Evolutionary conservation across 2,113 vertebrate species (phyloP).

Genomic region (Butorides virescens): DNA sequence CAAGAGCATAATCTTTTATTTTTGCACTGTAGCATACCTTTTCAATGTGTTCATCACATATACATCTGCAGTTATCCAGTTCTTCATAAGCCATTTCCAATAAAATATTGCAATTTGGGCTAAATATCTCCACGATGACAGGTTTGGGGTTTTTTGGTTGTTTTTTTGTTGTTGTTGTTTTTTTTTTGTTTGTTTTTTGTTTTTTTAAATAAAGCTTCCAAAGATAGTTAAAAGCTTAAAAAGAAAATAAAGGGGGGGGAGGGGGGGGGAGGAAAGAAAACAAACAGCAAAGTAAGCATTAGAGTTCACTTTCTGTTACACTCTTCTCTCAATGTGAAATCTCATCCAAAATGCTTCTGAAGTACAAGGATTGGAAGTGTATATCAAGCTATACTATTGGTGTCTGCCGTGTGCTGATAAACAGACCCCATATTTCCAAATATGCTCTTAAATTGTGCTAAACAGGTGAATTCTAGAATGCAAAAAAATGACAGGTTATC

Average conservation of each 20-base stretch:
- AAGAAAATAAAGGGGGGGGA: not conserved
- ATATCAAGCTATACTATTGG: not conserved
- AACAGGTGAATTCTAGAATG: not conserved
- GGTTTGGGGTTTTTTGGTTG: too few species aligned
- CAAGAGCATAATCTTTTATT: not conserved
- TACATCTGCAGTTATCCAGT: slow-evolving; percentile 74
- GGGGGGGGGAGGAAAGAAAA: not conserved
- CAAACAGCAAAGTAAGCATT: not conserved
- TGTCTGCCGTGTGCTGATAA: not conserved
- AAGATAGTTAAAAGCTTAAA: slow-evolving; percentile 76
- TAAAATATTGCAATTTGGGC: slow-evolving; percentile 72
- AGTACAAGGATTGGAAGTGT: not conserved
- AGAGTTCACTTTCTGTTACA: not conserved
- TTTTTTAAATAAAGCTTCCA: slow-evolving; percentile 74
- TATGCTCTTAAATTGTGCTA: not conserved
- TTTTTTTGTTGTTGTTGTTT: too few species aligned
- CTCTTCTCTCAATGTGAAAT: not conserved
- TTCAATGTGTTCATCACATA: slow-evolving; percentile 68
- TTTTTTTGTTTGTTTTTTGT: too few species aligned
- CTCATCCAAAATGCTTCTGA: not conserved
- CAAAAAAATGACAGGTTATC: not conserved
- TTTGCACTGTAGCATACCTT: slow-evolving; percentile 65
- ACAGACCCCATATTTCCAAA: not conserved
- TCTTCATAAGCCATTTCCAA: slow-evolving; percentile 76
- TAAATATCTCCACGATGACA: slow-evolving; percentile 78